phyloP scores from a whole-genome alignment of 2,888 invertebrate genomes.

The Cataglyphis rosenhaueri region DNA sequence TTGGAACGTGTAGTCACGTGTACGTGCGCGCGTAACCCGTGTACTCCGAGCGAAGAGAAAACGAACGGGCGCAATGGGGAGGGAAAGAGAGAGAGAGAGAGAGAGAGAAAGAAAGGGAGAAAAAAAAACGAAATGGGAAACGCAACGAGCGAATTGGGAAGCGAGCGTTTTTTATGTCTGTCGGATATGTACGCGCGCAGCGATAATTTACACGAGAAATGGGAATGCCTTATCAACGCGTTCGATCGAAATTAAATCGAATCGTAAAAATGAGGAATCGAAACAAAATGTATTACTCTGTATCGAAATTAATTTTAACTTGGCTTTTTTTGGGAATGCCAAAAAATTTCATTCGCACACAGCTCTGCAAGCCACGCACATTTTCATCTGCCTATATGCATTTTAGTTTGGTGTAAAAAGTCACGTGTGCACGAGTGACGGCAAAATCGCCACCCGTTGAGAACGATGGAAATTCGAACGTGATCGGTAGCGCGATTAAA shows the following conservation, averaged over 20 bases:
- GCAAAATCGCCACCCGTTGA: slow-evolving; percentile 12
- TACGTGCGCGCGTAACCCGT: slow-evolving; percentile 59
- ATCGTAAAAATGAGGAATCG: neutral
- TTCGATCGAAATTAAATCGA: neutral
- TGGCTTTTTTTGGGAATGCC: neutral
- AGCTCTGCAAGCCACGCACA: neutral
- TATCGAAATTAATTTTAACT: neutral
- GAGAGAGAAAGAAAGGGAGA: no score
- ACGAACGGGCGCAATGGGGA: slow-evolving; percentile 8
- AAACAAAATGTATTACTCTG: slow-evolving; percentile 8
- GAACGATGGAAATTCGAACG: slow-evolving; percentile 42
- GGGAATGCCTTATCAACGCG: neutral
- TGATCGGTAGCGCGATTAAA: slow-evolving; percentile 44
- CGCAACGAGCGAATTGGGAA: slow-evolving; percentile 2
- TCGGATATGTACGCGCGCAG: neutral
- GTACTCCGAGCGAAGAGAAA: slow-evolving; percentile 37
- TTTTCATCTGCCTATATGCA: neutral
- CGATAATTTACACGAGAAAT: slow-evolving; percentile 4
- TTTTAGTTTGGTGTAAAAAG: slow-evolving; percentile 9
- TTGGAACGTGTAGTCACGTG: slow-evolving; percentile 63
- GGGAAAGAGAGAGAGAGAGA: neutral
- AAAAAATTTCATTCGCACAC: slow-evolving; percentile 4
- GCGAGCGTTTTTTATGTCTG: slow-evolving; percentile 20
- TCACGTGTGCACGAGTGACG: neutral
- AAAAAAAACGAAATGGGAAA: neutral